Evolutionary conservation across 1,140 invertebrate species (phyloP), one percentile per base, ranked within the genome.

Genomic region (Calephelis virginiensis): DNA sequence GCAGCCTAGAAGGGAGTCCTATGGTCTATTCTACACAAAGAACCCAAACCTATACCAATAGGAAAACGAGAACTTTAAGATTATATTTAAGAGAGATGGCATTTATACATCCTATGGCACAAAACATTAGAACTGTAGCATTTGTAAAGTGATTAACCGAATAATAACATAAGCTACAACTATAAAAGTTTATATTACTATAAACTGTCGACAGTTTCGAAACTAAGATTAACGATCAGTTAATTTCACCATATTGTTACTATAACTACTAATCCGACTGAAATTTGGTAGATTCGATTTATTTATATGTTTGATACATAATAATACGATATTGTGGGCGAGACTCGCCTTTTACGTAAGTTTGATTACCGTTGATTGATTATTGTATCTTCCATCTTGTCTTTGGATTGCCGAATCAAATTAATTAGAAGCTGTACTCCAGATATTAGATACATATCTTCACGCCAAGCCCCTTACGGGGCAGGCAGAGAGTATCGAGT

Each of bases 321-420:
- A 53, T 53, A 17, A 14, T 53, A 53, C 49, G 14, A 53, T 53
- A 53, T 17, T 53, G 49, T 17, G 9, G 48, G 14, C 11, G 48
- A 50, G 28, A 28, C 28, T 14, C 48, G 48, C 49, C 49, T 53
- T 53, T 53, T 14, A 28, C 14, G 13, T 10, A 53, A 53, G 13
- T 53, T 10, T 53, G 13, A 17, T 53, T 53, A 53, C 17, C 5
- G 49, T 53, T 53, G 49, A 49, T 49, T 49, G 48, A 49, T 49
- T 49, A 49, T 49, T 5, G 8, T 17, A 53, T 17, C 48, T 49
- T 49, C 48, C 14, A 17, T 53, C 49, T 53, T 17, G 17, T 53
- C 49, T 53, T 13, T 4, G 49, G 14, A 17, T 14, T 13, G 17
- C 9, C 49, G 49, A 53, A 17, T 53, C 8, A 10, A 53, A 53